Evolutionary conservation across 2,888 invertebrate genomes (phyloP).

Genomic region (Diplolepis rosae): DNA sequence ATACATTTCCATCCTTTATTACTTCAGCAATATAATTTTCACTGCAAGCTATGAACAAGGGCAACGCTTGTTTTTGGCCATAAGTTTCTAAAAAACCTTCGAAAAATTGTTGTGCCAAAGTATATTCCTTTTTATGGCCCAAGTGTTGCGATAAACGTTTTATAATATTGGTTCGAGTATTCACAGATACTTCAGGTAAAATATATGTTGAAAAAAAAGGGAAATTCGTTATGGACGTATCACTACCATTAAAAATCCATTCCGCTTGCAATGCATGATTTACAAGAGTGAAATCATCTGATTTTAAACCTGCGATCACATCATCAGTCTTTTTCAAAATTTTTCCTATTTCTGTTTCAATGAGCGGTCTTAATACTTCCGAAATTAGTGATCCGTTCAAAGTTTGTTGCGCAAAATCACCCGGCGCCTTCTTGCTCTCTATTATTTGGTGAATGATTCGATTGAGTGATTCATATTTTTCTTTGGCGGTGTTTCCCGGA

Average conservation of each 20-base stretch:
- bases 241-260: conserved; percentile 62
- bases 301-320: conserved; percentile 61
- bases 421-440: conserved; percentile 15
- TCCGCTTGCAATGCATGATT: conserved; percentile 58
- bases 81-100: conserved; percentile 46
- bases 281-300: conserved; percentile 59
- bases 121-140: conserved; percentile 39
- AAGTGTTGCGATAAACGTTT: conserved; percentile 55
- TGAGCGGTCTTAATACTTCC: conserved; percentile 50
- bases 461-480: conserved; percentile 59
- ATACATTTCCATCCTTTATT: conserved; percentile 44
- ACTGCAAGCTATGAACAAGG: conserved; percentile 59
- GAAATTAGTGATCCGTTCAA: conserved; percentile 42
- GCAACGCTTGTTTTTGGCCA: conserved; percentile 52
- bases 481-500: conserved; percentile 55
- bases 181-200: conserved; percentile 57
- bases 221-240: conserved; percentile 51
- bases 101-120: conserved; percentile 62
- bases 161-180: conserved; percentile 58
- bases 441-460: conserved; percentile 40
- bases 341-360: conserved; percentile 57
- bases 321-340: conserved; percentile 47
- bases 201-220: conserved; percentile 58
- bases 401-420: conserved; percentile 22
- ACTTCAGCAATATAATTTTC: conserved; percentile 54